A percentile compares a stretch with the other conserved stretches of the same genome.
Conservation (phyloP, 2,888 invertebrate genomes). For the Cryptocheilus praepositus region DNA sequence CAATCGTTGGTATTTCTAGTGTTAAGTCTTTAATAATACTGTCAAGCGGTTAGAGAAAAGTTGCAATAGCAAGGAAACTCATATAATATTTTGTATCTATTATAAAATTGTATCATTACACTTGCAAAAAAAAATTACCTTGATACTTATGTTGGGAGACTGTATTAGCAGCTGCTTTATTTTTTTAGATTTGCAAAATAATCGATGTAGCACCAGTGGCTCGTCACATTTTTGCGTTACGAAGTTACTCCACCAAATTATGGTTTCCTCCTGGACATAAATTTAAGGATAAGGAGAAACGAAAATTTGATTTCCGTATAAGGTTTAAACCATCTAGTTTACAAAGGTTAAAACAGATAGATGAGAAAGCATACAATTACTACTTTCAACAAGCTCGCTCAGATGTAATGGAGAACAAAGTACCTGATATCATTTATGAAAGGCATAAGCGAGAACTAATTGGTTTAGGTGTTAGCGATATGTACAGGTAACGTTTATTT, state of each 20-base stretch:
- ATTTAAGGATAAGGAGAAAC: constrained; percentile 75
- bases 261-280: constrained; percentile 83
- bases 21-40: too few relatives aligned
- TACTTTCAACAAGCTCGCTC: constrained; percentile 89
- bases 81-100: background rate
- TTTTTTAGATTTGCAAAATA: constrained; percentile 80
- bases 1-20: too few relatives aligned
- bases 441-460: constrained; percentile 86
- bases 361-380: constrained; percentile 87
- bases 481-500: constrained; percentile 77
- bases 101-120: constrained; percentile 31
- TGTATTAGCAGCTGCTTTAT: constrained; percentile 8
- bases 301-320: constrained; percentile 85
- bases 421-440: constrained; percentile 87
- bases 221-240: constrained; percentile 86
- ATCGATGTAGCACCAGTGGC: constrained; percentile 86
- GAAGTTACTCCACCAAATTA: constrained; percentile 79
- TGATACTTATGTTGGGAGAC: constrained; percentile 3
- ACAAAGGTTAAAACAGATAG: constrained; percentile 80
- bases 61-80: background rate
- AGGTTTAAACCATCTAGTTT: constrained; percentile 86
- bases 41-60: background rate
- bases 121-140: background rate
- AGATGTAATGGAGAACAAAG: constrained; percentile 87
- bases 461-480: constrained; percentile 91